These are phyloP conservation scores for Micromesistius poutassou DNA, from an alignment of 2,797 vertebrate species.

Conservation along the genomic window DNA sequence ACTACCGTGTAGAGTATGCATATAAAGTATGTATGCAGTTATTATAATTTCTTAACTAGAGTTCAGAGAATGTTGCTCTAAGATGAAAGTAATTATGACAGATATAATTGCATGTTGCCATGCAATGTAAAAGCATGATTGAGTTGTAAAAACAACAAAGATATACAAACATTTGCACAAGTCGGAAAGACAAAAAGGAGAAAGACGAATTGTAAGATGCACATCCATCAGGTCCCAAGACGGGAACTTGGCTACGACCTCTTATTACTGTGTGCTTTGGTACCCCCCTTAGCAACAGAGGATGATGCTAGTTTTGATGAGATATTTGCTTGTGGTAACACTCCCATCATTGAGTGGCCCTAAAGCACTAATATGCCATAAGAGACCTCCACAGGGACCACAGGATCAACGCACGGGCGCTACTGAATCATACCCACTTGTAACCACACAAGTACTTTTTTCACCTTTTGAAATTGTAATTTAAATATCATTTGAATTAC, in stretches of 20 bases:
- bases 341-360: slow-evolving; percentile 55
- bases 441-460: neutral
- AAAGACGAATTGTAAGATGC: slow-evolving; percentile 22
- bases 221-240: slow-evolving; percentile 37
- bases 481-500: neutral
- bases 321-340: slow-evolving; percentile 61
- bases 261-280: slow-evolving; percentile 61
- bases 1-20: neutral
- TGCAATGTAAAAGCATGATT: neutral
- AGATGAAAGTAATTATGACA: neutral
- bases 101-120: neutral
- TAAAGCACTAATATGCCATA: slow-evolving; percentile 51
- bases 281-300: slow-evolving; percentile 54
- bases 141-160: neutral
- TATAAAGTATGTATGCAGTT: neutral
- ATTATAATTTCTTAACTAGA: neutral
- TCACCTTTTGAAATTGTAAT: neutral
- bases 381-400: slow-evolving; percentile 37
- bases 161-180: neutral
- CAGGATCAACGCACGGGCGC: slow-evolving; percentile 20
- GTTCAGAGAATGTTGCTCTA: neutral
- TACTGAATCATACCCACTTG: neutral
- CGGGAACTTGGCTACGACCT: slow-evolving; percentile 29
- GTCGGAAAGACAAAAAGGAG: neutral
- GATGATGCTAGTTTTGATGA: slow-evolving; percentile 62